These are phyloP conservation scores for Acanthurus lineatus DNA, from an alignment of 2,797 vertebrate species.

Conservation along the genomic window DNA sequence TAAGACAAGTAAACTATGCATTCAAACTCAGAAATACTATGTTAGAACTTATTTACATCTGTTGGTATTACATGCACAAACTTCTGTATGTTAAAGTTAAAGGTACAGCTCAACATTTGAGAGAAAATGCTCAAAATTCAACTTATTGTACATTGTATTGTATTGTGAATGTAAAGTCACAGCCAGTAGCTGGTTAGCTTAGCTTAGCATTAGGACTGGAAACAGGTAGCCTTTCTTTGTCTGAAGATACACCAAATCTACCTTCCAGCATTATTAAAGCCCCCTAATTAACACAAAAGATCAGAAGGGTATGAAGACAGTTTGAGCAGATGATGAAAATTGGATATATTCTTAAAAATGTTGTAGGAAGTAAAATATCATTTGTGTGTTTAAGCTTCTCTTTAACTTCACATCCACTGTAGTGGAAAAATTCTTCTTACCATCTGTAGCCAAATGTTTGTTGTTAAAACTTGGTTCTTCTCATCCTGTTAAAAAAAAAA, in stretches of 20 bases:
- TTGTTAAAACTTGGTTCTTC: constrained; percentile 97
- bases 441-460: constrained; percentile 96
- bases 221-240: background rate
- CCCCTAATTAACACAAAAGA: background rate
- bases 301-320: no score
- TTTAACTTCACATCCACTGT: background rate
- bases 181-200: background rate
- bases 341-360: no score
- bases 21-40: background rate
- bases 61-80: background rate
- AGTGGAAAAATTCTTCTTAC: constrained; percentile 82
- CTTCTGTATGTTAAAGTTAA: background rate
- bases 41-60: background rate
- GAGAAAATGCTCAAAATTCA: background rate
- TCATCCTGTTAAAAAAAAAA: constrained; percentile 88
- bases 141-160: background rate
- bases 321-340: no score
- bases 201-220: constrained; percentile 1
- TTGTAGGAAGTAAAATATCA: no score
- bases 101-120: background rate
- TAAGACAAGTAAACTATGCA: background rate
- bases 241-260: background rate
- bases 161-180: background rate
- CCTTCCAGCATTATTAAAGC: background rate
- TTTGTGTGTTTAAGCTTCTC: background rate